Evolutionary conservation across 2,888 invertebrate genomes (phyloP), one percentile per base, ranked within the genome.

Genomic region (Philhelius pedissequus): DNA sequence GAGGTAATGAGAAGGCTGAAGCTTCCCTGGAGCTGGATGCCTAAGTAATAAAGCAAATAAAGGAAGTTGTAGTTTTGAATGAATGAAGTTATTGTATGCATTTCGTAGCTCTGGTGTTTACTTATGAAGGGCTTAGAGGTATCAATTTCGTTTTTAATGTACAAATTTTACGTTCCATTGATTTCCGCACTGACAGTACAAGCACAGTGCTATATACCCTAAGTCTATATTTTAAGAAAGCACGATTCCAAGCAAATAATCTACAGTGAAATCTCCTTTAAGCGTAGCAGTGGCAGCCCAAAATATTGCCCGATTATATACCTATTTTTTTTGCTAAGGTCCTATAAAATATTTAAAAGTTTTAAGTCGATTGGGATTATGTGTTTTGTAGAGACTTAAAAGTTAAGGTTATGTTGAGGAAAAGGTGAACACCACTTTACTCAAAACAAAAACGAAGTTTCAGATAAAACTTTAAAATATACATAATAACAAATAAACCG

Each of bases 51-150:
- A 27, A 78, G 45, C 40, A 25, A 48, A 40, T 50, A 48, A 62
- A 73, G 73, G 73, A 78, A 71, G 66, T 69, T 13, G 9, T 38
- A 48, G 13, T 35, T 8, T 60, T 22, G 25, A 15, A 30, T 54
- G 38, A 68, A 76, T 75, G 32, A 48, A 54, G 18, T 30, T 60
- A 50, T 60, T 73, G 54, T 69, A 58, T n/a, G 18, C 30, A n/a
- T 9, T 56, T 8, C 9, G 50, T 25, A 48, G 3, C 22, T 40
- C 27, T 15, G 4, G 9, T 66, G 56, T 66, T 66, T 66, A 40
- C 25, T 50, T 70, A 71, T 9, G 15, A 38, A 70, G 76, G 71
- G 81, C 73, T 82, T 52, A 62, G 66, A 60, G 76, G 77, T 82
- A 82, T 82, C 73, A 77, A 68, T 68, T 73, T 78, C 68, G 22